Evolutionary conservation across 2,797 vertebrate species (phyloP), one percentile per base, ranked within the genome.

Genomic region (Sphaeramia orbicularis): DNA sequence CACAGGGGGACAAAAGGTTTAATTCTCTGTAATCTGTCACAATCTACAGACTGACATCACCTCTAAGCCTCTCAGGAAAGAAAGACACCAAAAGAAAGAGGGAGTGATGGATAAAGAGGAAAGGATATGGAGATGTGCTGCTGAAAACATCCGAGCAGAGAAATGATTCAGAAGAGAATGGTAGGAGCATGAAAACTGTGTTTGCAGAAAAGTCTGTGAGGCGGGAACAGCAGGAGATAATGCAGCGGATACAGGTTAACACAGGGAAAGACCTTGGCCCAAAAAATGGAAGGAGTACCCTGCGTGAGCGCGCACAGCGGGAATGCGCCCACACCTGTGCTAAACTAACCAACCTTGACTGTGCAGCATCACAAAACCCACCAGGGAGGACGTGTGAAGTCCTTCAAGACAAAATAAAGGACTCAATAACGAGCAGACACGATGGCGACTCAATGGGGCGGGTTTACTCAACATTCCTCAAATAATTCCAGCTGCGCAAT

Each of bases 191-290:
- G 45, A 7, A 57, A 54, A 57, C 14, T 52, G 43, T 65, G 49
- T 47, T 44, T 40, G 37, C 18, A 52, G 21, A 32, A 18, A 12
- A 57, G 18, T 48, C 12, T 60, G 32, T 14, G 14, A 58, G 45
- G 24, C 32, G 56, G 32, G 40, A 52, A 41, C 10, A 68, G 30
- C 14, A 21, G 11, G 49, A 71, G 37, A 13, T 37, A 14, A 59
- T 55, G 53, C 14, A 52, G 67, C 74, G 72, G 45, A 77, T 73
- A 35, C 55, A 50, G 78, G 73, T 73, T 74, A 65, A 71, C 56
- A 61, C 71, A 81, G 78, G 76, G 81, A 87, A 91, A 93, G 87
- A 92, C 93, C 90, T 92, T 91, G 86, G 84, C 89, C 91, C 87
- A 84, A 83, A 91, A 93, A 90, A 86, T 69, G 35, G 58, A 78